Percentiles rank a stretch among this genome's conserved stretches.
phyloP scores from a whole-genome alignment of 2,113 vertebrate species.

The Panthera uncia region DNA sequence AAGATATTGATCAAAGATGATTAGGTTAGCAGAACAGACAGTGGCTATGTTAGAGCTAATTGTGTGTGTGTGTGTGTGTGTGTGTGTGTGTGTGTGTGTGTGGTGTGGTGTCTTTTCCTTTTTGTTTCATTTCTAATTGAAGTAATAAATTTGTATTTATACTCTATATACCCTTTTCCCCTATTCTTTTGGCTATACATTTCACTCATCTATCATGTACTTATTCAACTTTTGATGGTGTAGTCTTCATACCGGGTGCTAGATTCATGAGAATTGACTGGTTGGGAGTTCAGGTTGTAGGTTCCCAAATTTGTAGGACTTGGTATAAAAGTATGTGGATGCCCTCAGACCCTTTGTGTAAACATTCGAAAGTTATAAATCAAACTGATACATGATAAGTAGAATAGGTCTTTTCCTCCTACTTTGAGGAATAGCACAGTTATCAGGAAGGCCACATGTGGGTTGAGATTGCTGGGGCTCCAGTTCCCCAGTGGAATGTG shows the following conservation, averaged over 20 bases:
- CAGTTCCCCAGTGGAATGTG: neutral
- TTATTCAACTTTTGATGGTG: neutral
- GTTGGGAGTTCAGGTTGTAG: neutral
- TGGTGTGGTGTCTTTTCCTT: neutral
- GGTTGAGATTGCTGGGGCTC: neutral
- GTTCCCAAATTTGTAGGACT: neutral
- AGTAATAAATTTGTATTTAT: neutral
- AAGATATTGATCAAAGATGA: neutral
- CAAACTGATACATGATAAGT: neutral
- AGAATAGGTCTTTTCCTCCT: neutral
- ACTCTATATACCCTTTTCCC: neutral
- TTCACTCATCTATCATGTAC: neutral
- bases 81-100: neutral
- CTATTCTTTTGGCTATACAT: neutral
- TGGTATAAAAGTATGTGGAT: neutral
- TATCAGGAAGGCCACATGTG: neutral
- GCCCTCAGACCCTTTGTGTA: neutral
- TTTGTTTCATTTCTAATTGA: slow-evolving; percentile 23
- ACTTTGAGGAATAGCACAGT: neutral
- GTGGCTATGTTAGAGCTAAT: neutral
- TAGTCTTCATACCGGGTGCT: neutral
- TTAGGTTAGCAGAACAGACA: neutral
- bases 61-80: neutral
- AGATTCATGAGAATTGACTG: neutral
- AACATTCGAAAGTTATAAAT: slow-evolving; percentile 35